Evolutionary conservation across 2,888 invertebrate genomes (phyloP).

Genomic region (Drosophila acutilabella): DNA sequence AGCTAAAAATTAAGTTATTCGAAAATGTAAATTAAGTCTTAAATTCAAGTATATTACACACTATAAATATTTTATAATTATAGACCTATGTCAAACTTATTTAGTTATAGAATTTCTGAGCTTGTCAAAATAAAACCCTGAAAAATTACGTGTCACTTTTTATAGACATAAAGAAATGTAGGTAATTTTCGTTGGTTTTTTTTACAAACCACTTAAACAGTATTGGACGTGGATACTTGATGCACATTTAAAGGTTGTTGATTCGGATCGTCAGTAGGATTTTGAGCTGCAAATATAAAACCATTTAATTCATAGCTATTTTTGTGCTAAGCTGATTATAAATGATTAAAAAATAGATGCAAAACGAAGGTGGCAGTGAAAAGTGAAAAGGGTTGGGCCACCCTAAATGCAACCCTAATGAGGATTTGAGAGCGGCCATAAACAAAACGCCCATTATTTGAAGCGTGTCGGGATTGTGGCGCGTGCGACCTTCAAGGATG

Average conservation of each 20-base stretch:
- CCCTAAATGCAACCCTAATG: slow-evolving; percentile 57
- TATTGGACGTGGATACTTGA: slow-evolving; percentile 23
- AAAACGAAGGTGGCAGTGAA: slow-evolving; percentile 18
- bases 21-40: no score
- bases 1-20: no score
- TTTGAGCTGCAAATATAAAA: slow-evolving; percentile 22
- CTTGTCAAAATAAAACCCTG: not conserved
- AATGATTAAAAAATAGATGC: slow-evolving; percentile 66
- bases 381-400: slow-evolving; percentile 37
- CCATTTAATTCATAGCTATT: slow-evolving; percentile 34
- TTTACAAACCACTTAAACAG: slow-evolving; percentile 35
- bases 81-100: no score
- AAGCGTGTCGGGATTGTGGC: slow-evolving; percentile 48
- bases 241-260: slow-evolving; percentile 22
- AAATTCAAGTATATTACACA: no score
- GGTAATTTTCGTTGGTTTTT: slow-evolving; percentile 1
- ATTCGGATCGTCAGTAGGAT: slow-evolving; percentile 13
- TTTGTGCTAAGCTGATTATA: slow-evolving; percentile 70
- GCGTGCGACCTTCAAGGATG: slow-evolving; percentile 79
- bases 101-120: not conserved
- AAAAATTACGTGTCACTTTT: slow-evolving; percentile 6
- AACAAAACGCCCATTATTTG: slow-evolving; percentile 79
- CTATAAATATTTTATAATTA: no score
- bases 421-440: slow-evolving; percentile 72
- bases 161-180: slow-evolving; percentile 40